phyloP scores from a whole-genome alignment of 1,140 invertebrate genomes.

The Bacillus rossius region DNA sequence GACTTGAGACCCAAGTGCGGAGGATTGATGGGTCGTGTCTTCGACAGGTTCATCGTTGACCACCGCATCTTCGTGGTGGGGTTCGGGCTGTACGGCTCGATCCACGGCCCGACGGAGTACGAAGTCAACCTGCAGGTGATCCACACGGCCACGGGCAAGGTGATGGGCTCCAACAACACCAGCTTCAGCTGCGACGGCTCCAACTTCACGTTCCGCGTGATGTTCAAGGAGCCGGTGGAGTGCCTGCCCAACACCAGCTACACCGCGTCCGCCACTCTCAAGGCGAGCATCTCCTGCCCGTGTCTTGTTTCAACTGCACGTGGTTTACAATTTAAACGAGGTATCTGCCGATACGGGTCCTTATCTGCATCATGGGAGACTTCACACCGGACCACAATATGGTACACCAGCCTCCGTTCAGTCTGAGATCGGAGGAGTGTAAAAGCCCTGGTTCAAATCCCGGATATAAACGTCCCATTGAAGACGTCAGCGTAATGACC shows the following conservation, averaged over 20 bases:
- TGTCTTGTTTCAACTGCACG: too few relatives aligned
- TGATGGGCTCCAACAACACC: conserved; percentile 71
- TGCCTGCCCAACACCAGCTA: conserved; percentile 75
- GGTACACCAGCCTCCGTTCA: too few relatives aligned
- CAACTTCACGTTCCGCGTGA: conserved; percentile 75
- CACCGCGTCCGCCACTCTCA: conserved; percentile 75
- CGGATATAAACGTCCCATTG: too few relatives aligned
- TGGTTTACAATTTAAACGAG: not conserved
- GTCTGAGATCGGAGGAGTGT: too few relatives aligned
- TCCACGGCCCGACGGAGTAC: conserved; percentile 78
- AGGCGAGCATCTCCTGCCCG: conserved; percentile 50
- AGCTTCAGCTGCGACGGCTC: conserved; percentile 78
- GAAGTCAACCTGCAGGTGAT: conserved; percentile 73
- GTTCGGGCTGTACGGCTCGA: conserved; percentile 84
- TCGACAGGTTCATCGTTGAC: conserved; percentile 82
- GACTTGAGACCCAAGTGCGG: too few relatives aligned
- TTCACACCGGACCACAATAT: too few relatives aligned
- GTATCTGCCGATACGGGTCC: not conserved
- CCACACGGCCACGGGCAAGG: conserved; percentile 67
- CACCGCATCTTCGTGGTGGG: conserved; percentile 79
- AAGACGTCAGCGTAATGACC: too few relatives aligned
- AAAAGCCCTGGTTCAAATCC: too few relatives aligned
- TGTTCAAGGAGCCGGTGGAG: conserved; percentile 86
- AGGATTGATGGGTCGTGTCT: too few relatives aligned
- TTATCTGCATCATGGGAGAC: not conserved